phyloP scores from a whole-genome alignment of 1,140 invertebrate genomes.

The Protaetia brevitarsis region DNA sequence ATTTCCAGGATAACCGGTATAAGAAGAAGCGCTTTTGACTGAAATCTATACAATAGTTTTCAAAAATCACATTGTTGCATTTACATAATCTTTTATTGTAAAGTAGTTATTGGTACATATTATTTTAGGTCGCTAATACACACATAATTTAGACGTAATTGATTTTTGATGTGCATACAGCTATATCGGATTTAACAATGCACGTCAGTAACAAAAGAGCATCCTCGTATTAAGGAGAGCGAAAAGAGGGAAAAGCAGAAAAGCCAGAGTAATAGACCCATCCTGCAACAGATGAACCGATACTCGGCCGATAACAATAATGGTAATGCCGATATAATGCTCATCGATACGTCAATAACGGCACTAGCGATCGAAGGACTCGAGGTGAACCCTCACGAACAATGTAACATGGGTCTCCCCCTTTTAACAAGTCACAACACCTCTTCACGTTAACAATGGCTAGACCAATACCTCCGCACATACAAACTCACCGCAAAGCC shows the following conservation, averaged over 20 bases:
- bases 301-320: conserved; percentile 16
- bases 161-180: conserved; percentile 23
- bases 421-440: conserved; percentile 38
- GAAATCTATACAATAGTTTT: no score
- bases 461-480: conserved; percentile 29
- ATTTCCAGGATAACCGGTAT: no score
- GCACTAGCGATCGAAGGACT: conserved; percentile 27
- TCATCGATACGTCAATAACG: conserved; percentile 37
- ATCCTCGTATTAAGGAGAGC: conserved; percentile 24
- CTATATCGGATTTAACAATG: conserved; percentile 31
- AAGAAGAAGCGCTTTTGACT: no score
- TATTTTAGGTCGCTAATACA: no score
- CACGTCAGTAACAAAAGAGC: conserved; percentile 30
- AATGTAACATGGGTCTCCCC: conserved; percentile 31
- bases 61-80: no score
- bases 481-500: conserved; percentile 36
- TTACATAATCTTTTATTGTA: no score
- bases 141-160: conserved; percentile 29
- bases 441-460: conserved; percentile 30
- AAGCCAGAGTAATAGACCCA: neutral
- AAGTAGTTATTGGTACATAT: no score
- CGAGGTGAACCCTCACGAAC: conserved; percentile 23
- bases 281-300: conserved; percentile 18
- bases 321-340: conserved; percentile 22
- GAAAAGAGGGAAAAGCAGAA: conserved; percentile 9